A percentile compares a stretch with the other conserved stretches of the same genome.
phyloP scores from a whole-genome alignment of 2,797 vertebrate species.

The Novumbra hubbsi region DNA sequence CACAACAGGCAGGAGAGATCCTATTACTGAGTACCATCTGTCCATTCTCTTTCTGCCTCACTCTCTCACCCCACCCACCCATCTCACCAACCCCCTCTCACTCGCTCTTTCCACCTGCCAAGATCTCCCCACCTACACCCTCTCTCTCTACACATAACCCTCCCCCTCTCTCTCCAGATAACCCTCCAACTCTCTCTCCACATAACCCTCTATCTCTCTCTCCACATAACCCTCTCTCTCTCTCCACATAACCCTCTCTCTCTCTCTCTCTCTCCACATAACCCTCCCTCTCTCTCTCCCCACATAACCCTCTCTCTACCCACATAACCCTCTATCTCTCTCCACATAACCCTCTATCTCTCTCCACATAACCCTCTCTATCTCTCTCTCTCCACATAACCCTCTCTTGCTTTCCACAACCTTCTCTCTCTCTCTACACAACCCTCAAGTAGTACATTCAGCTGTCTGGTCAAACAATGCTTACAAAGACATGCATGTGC shows the following conservation, averaged over 20 bases:
- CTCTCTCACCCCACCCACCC: conserved; percentile 29
- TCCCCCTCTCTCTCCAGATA: too few relatives aligned
- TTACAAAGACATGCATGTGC: too few relatives aligned
- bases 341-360: too few relatives aligned
- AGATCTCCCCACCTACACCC: neutral
- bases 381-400: conserved; percentile 28
- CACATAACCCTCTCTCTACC: too few relatives aligned
- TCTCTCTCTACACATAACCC: neutral
- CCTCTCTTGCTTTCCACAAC: conserved; percentile 26
- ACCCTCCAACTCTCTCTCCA: too few relatives aligned
- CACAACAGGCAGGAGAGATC: conserved; percentile 64
- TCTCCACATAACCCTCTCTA: too few relatives aligned
- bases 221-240: too few relatives aligned
- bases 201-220: too few relatives aligned
- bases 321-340: too few relatives aligned
- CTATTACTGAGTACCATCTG: conserved; percentile 72
- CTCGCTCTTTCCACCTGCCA: neutral
- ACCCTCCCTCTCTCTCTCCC: neutral
- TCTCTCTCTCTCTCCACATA: neutral
- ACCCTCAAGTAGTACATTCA: neutral
- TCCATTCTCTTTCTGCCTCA: conserved; percentile 43
- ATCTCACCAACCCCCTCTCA: conserved; percentile 1
- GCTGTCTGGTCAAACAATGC: too few relatives aligned
- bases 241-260: neutral
- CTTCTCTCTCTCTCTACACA: conserved; percentile 33